A percentile compares a stretch with the other conserved stretches of the same genome.
phyloP scores from a whole-genome alignment of 2,888 invertebrate genomes.

The Pollenia angustigena region DNA sequence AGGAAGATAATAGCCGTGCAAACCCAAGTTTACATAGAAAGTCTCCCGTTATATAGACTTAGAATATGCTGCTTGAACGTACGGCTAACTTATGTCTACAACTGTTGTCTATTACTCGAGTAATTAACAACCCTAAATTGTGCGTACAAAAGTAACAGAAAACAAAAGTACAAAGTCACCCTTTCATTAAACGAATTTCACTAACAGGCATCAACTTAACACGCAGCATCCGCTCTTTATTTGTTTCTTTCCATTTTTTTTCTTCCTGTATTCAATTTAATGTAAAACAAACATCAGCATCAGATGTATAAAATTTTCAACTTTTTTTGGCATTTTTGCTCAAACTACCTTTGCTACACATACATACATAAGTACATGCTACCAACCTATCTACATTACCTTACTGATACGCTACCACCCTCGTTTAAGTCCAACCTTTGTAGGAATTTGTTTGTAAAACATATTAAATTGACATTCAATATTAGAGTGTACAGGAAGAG shows the following conservation, averaged over 20 bases:
- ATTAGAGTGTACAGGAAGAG: constrained; percentile 6
- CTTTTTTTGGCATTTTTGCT: constrained; percentile 26
- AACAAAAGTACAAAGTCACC: constrained; percentile 56
- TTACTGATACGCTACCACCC: no score
- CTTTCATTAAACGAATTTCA: constrained; percentile 51
- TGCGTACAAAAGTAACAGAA: constrained; percentile 24
- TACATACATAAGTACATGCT: not conserved
- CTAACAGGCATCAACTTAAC: constrained; percentile 48
- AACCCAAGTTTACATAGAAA: no score
- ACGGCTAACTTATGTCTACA: no score
- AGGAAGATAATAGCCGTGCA: no score
- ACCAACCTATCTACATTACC: not conserved
- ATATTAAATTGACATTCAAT: constrained; percentile 63
- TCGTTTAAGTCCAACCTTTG: no score
- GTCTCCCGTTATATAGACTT: no score
- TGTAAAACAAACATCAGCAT: constrained; percentile 60
- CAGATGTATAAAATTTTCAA: constrained; percentile 64
- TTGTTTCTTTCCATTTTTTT: constrained; percentile 26
- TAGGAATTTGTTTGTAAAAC: constrained; percentile 16
- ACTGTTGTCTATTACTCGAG: no score
- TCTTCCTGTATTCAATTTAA: constrained; percentile 40
- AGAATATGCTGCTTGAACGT: no score
- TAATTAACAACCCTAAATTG: not conserved
- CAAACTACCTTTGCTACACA: constrained; percentile 37
- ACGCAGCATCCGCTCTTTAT: constrained; percentile 54